phyloP scores from a whole-genome alignment of 2,888 invertebrate species.

The Nymphalis urticae region DNA sequence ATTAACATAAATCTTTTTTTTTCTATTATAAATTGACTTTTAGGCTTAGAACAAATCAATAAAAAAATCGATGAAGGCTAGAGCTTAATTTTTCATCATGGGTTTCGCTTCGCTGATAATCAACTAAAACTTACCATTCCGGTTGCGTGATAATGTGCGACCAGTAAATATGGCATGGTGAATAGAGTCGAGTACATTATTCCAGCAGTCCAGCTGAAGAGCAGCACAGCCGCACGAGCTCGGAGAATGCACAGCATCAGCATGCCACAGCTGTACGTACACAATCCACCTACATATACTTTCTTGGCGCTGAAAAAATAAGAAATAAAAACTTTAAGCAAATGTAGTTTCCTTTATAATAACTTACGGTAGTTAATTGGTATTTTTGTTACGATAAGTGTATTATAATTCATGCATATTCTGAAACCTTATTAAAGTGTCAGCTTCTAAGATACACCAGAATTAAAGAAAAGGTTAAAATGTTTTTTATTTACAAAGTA shows the following conservation, averaged over 20 bases:
- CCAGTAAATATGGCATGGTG: conserved; percentile 96
- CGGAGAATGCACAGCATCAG: conserved; percentile 90
- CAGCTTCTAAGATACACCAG: too few relatives aligned
- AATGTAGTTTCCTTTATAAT: background rate
- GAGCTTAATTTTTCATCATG: too few relatives aligned
- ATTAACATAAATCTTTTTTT: too few relatives aligned
- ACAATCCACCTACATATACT: conserved; percentile 93
- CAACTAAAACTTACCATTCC: conserved; percentile 85
- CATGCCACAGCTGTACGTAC: conserved; percentile 95
- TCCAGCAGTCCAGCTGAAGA: conserved; percentile 96
- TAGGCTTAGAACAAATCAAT: too few relatives aligned
- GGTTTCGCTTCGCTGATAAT: too few relatives aligned
- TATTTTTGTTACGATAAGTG: background rate
- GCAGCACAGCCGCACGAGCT: conserved; percentile 88
- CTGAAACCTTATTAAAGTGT: too few relatives aligned
- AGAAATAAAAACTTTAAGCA: background rate
- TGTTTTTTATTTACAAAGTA: too few relatives aligned
- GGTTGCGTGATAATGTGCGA: conserved; percentile 96
- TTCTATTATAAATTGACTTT: too few relatives aligned
- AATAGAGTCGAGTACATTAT: conserved; percentile 98
- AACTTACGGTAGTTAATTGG: background rate
- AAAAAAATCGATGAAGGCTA: too few relatives aligned
- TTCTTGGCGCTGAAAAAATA: conserved; percentile 86
- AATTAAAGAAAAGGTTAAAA: too few relatives aligned
- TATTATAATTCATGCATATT: too few relatives aligned